These are phyloP conservation scores for Brachystomella parvula DNA, from an alignment of 1,140 invertebrate genomes.

Conservation along the genomic window DNA sequence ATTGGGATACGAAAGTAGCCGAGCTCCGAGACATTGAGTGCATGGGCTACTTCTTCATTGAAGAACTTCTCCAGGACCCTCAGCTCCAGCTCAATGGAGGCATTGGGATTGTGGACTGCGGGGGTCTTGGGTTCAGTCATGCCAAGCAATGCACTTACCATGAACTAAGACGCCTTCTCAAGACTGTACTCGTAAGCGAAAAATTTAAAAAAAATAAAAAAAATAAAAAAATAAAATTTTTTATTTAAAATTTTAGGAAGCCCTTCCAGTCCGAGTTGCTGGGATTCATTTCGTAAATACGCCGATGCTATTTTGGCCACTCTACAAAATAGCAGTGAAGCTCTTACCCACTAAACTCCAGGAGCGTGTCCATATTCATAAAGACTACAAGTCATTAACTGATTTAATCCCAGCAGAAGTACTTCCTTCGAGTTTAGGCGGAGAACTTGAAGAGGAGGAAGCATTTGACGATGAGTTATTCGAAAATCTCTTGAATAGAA, in stretches of 20 bases:
- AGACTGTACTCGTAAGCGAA: neutral
- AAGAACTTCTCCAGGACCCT: neutral
- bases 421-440: neutral
- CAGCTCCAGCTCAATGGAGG: neutral
- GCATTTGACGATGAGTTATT: neutral
- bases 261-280: neutral
- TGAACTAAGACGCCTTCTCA: neutral
- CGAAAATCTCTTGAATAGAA: neutral
- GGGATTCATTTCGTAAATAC: neutral
- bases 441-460: neutral
- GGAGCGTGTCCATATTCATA: neutral
- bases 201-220: neutral
- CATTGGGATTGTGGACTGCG: neutral
- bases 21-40: neutral
- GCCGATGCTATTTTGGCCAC: neutral
- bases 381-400: neutral
- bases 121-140: neutral
- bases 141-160: neutral
- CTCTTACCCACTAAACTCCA: neutral
- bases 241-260: neutral
- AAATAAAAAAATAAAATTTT: neutral
- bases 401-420: neutral
- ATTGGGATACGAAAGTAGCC: conserved; percentile 6
- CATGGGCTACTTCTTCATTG: neutral
- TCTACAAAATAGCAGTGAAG: neutral